Conservation (phyloP, 2,888 invertebrate species). For the Ectemnius continuus region DNA sequence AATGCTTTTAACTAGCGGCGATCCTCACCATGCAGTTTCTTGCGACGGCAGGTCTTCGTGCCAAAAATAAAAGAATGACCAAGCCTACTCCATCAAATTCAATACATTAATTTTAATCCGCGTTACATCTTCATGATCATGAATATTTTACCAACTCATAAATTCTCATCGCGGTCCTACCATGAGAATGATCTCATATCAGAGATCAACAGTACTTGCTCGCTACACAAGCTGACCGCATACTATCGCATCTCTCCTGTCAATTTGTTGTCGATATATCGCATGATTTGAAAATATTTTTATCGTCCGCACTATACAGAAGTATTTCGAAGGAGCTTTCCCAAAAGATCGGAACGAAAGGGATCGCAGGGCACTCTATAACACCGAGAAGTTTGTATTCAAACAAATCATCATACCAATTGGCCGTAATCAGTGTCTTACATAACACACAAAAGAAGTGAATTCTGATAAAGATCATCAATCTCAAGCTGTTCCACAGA, state of each 20-base stretch:
- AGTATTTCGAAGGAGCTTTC: constrained; percentile 7
- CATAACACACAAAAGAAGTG: constrained; percentile 56
- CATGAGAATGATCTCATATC: not conserved
- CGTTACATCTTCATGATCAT: constrained; percentile 31
- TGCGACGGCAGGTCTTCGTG: constrained; percentile 6
- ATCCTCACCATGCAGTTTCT: constrained; percentile 8
- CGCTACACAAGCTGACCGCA: not conserved
- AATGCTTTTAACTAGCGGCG: constrained; percentile 6
- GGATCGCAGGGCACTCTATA: constrained; percentile 9
- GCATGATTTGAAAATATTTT: constrained; percentile 15
- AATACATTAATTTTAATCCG: constrained; percentile 36
- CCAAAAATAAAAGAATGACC: constrained; percentile 42
- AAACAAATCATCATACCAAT: constrained; percentile 48
- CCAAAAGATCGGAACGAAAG: not conserved
- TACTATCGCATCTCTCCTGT: constrained; percentile 27
- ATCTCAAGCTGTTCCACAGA: constrained; percentile 2
- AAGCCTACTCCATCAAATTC: constrained; percentile 17
- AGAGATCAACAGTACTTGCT: not conserved
- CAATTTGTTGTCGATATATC: constrained; percentile 23
- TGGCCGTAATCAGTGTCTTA: constrained; percentile 60
- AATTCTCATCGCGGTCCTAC: constrained; percentile 15
- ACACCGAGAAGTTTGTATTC: constrained; percentile 33
- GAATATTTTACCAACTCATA: constrained; percentile 26
- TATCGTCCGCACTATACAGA: not conserved
- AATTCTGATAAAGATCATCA: constrained; percentile 24